Evolutionary conservation across 1,140 invertebrate genomes (phyloP).

Genomic region (Bemisia tabaci): DNA sequence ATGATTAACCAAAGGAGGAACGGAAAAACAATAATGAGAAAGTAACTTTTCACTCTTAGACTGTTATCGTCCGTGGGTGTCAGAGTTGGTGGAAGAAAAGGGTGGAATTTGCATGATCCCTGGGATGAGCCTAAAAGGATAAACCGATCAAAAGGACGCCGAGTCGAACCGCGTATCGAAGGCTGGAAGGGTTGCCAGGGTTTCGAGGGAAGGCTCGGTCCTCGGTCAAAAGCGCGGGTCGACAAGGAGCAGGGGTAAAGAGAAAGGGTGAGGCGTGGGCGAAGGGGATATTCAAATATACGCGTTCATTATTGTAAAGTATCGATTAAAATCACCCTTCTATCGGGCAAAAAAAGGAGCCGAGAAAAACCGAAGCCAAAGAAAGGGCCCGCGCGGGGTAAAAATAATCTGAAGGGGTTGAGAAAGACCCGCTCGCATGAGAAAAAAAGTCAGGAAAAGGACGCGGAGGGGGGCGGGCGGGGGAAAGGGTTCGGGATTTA

Average conservation of each 20-base stretch:
- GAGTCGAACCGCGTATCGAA: neutral
- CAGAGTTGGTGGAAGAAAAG: too few relatives aligned
- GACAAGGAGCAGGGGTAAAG: neutral
- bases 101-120: too few relatives aligned
- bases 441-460: neutral
- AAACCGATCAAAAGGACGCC: too few relatives aligned
- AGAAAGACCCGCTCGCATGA: neutral
- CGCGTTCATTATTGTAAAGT: neutral
- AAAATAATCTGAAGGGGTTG: neutral
- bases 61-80: too few relatives aligned
- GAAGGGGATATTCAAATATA: neutral
- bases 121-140: too few relatives aligned
- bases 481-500: conserved; percentile 22
- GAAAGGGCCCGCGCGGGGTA: neutral
- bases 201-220: neutral
- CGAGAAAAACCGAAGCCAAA: neutral
- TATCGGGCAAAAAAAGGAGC: neutral
- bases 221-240: neutral
- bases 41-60: too few relatives aligned
- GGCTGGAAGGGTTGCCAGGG: neutral
- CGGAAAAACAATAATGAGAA: too few relatives aligned
- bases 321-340: neutral
- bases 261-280: neutral
- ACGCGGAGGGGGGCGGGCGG: conserved; percentile 5
- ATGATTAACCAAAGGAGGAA: too few relatives aligned